A percentile compares a stretch with the other conserved stretches of the same genome.
Evolutionary conservation across 2,113 vertebrate genomes (phyloP).

Genomic region (Pelecanus crispus): DNA sequence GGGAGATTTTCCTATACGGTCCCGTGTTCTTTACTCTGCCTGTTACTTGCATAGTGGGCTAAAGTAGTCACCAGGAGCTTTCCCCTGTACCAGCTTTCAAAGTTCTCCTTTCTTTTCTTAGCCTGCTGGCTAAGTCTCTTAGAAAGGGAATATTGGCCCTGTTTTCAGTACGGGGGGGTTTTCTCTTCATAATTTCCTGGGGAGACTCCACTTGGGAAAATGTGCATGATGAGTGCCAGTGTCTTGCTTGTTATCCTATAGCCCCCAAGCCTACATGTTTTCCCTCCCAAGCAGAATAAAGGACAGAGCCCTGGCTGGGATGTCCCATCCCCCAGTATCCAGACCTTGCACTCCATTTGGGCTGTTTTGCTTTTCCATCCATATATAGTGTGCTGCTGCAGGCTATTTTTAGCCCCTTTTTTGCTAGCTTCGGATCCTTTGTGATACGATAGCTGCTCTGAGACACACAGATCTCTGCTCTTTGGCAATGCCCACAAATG

Average conservation of each 20-base stretch:
- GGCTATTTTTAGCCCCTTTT: slow-evolving; percentile 82
- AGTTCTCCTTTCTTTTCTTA: slow-evolving; percentile 14
- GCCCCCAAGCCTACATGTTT: neutral
- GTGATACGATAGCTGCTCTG: slow-evolving; percentile 63
- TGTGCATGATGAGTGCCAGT: neutral
- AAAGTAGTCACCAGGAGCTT: neutral
- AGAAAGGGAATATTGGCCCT: neutral
- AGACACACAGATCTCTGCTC: slow-evolving; percentile 71
- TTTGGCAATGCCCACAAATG: slow-evolving; percentile 82
- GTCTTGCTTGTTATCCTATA: neutral
- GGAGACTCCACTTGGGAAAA: neutral
- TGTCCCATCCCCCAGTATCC: slow-evolving; percentile 58
- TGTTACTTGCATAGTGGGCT: neutral
- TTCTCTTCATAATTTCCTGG: slow-evolving; percentile 3
- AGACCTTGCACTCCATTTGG: slow-evolving; percentile 54
- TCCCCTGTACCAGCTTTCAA: neutral
- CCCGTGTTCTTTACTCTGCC: neutral
- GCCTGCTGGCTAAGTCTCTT: neutral
- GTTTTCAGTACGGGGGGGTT: neutral
- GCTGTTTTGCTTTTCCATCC: slow-evolving; percentile 75
- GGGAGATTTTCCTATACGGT: neutral
- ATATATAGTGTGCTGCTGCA: slow-evolving; percentile 78
- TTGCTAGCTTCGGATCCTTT: slow-evolving; percentile 71
- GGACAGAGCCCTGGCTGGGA: neutral
- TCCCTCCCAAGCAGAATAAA: neutral